Percentiles rank a stretch among this genome's conserved stretches.
Conservation (phyloP, 2,888 invertebrate genomes). For the Globia sparganii region DNA sequence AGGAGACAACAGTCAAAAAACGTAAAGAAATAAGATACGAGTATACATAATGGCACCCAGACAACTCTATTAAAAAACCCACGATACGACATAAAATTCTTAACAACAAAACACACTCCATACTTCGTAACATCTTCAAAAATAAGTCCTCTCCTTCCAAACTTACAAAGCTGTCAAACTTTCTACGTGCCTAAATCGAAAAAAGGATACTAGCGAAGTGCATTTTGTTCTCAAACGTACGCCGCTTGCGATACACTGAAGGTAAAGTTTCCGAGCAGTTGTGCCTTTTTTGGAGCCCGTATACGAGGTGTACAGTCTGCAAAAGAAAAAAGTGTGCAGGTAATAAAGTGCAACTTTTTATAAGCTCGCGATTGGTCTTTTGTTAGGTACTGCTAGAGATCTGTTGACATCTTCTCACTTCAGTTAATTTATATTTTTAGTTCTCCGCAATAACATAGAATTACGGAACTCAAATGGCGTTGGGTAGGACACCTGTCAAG, state of each 20-base stretch:
- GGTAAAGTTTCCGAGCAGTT: constrained; percentile 57
- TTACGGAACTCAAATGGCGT: not conserved
- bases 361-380: not conserved
- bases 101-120: constrained; percentile 26
- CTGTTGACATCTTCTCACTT: not conserved
- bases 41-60: not conserved
- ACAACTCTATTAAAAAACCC: not conserved
- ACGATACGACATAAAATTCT: not conserved
- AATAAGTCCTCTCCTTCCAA: constrained; percentile 24
- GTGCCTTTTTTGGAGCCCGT: constrained; percentile 38
- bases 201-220: constrained; percentile 55
- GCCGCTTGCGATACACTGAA: constrained; percentile 56
- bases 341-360: not conserved
- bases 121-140: constrained; percentile 23
- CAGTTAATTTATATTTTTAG: not conserved
- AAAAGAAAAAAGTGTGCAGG: constrained; percentile 4
- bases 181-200: constrained; percentile 48
- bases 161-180: constrained; percentile 58
- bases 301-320: constrained; percentile 20
- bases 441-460: not conserved
- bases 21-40: not conserved
- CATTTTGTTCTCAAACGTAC: constrained; percentile 61
- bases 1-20: not conserved
- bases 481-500: not conserved
- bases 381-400: not conserved